Evolutionary conservation across 1,140 invertebrate genomes (phyloP).

Genomic region (Marisa cornuarietis): DNA sequence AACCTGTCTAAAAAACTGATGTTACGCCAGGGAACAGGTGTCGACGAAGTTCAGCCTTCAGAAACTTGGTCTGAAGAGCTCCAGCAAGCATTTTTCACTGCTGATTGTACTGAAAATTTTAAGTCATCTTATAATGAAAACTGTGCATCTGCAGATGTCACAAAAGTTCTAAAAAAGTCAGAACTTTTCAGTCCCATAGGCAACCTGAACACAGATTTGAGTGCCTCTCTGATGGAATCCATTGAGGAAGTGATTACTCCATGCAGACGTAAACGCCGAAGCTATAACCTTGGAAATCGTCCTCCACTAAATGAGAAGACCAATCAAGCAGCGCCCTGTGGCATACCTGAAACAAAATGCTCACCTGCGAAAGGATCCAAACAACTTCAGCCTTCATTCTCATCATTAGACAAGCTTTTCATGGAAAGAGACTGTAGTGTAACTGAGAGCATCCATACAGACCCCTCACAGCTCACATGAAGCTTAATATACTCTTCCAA

Average conservation of each 20-base stretch:
- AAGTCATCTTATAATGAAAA: neutral
- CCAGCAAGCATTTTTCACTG: too few relatives aligned
- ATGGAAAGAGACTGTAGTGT: neutral
- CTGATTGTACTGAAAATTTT: too few relatives aligned
- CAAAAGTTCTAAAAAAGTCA: too few relatives aligned
- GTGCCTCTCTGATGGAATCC: conserved; percentile 41
- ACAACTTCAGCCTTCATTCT: conserved; percentile 46
- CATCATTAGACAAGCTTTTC: conserved; percentile 12
- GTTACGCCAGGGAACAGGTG: neutral
- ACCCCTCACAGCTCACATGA: too few relatives aligned
- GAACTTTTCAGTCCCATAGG: too few relatives aligned
- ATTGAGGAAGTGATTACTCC: conserved; percentile 44
- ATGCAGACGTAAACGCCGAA: neutral
- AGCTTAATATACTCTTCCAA: too few relatives aligned
- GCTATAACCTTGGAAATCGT: conserved; percentile 19
- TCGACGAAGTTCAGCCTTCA: neutral
- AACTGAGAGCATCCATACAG: too few relatives aligned
- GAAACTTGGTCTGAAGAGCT: too few relatives aligned
- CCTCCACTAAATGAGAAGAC: conserved; percentile 30
- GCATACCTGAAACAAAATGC: conserved; percentile 12
- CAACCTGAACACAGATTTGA: conserved; percentile 27
- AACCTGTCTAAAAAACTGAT: neutral
- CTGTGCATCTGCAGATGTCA: neutral
- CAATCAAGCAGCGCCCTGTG: conserved; percentile 11
- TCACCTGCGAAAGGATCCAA: conserved; percentile 56